Conservation (phyloP, 1,140 invertebrate species). For the Stegodyphus dumicola region DNA sequence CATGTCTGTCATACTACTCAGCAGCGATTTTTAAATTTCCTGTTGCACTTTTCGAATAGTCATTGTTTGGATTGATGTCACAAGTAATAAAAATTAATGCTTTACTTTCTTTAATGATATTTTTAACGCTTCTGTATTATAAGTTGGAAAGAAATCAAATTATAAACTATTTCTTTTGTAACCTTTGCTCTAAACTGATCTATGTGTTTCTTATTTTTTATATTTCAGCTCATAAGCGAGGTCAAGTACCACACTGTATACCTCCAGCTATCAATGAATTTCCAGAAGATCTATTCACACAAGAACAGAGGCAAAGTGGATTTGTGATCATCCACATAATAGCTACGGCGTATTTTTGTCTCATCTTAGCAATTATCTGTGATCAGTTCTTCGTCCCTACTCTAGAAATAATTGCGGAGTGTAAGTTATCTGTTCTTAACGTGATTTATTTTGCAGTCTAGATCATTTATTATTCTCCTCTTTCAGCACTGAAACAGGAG, state of each 20-base stretch:
- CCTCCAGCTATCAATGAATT: slow-evolving; percentile 67
- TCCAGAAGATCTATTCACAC: slow-evolving; percentile 68
- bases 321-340: slow-evolving; percentile 85
- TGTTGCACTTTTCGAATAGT: too few relatives aligned
- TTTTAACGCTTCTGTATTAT: too few relatives aligned
- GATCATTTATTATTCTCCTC: too few relatives aligned
- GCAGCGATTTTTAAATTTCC: too few relatives aligned
- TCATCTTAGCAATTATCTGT: slow-evolving; percentile 87
- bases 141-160: too few relatives aligned
- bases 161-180: too few relatives aligned
- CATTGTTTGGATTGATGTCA: too few relatives aligned
- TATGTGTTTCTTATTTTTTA: not conserved
- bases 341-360: slow-evolving; percentile 81
- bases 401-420: slow-evolving; percentile 79
- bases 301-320: slow-evolving; percentile 68
- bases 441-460: not conserved
- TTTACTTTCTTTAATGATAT: too few relatives aligned
- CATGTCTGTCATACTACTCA: too few relatives aligned
- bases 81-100: too few relatives aligned
- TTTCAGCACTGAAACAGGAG: too few relatives aligned
- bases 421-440: slow-evolving; percentile 49
- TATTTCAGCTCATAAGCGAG: not conserved
- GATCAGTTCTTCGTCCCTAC: slow-evolving; percentile 90
- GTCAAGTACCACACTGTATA: slow-evolving; percentile 44
- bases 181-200: too few relatives aligned